A percentile compares a stretch with the other conserved stretches of the same genome.
Evolutionary conservation across 2,888 invertebrate species (phyloP).

Genomic region (Zaprionus bogoriensis): DNA sequence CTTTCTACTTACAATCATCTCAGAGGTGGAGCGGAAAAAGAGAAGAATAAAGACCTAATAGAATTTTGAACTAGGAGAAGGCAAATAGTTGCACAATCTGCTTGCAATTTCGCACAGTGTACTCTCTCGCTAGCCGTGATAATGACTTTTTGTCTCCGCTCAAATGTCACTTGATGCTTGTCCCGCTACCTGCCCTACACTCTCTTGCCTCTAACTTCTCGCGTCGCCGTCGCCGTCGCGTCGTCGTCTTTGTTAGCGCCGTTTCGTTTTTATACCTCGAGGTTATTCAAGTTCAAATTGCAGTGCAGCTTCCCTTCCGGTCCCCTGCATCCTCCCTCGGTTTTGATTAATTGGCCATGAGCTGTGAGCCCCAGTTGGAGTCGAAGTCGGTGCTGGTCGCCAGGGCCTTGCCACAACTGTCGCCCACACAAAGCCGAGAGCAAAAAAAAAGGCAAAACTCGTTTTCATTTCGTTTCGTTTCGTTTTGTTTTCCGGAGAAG

Average conservation of each 20-base stretch:
- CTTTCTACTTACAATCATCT: no score
- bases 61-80: no score
- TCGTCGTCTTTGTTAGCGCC: constrained; percentile 58
- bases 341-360: constrained; percentile 71
- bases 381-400: neutral
- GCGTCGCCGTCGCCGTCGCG: constrained; percentile 19
- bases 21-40: no score
- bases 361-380: constrained; percentile 8
- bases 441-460: constrained; percentile 2
- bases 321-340: neutral
- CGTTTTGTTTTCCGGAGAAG: neutral
- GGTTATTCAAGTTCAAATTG: constrained; percentile 68
- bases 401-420: constrained; percentile 29
- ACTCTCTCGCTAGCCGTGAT: constrained; percentile 68
- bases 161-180: constrained; percentile 74
- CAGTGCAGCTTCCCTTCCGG: constrained; percentile 10
- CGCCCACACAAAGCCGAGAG: constrained; percentile 1
- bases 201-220: neutral
- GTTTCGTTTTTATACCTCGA: constrained; percentile 64
- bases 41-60: no score
- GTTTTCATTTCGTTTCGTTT: constrained; percentile 14
- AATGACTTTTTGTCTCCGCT: constrained; percentile 76
- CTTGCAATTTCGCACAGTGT: neutral
- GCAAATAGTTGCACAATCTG: neutral
- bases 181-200: constrained; percentile 13